phyloP scores from a whole-genome alignment of 2,888 invertebrate genomes.

The Ryuthela nishihirai region DNA sequence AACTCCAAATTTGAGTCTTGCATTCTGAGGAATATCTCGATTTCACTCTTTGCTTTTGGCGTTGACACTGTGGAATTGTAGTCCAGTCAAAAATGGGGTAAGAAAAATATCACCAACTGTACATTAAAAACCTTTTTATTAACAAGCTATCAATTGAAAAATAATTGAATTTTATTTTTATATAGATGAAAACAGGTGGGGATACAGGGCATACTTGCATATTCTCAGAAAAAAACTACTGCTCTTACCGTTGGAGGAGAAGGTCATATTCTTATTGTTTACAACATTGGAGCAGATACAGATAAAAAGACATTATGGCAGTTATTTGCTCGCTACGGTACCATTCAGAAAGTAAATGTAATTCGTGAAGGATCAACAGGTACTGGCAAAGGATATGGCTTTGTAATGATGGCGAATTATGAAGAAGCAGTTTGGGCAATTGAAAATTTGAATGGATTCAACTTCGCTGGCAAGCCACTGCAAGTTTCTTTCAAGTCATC shows the following conservation, averaged over 20 bases:
- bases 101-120: no score
- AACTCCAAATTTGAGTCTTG: no score
- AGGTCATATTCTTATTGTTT: slow-evolving; percentile 50
- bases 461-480: slow-evolving; percentile 47
- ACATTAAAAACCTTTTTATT: no score
- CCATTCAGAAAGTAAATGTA: slow-evolving; percentile 51
- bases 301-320: slow-evolving; percentile 51
- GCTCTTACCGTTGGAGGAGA: slow-evolving; percentile 18
- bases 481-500: slow-evolving; percentile 49
- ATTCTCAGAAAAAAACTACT: no score
- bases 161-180: no score
- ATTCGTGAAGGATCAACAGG: slow-evolving; percentile 48
- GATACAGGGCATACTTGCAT: no score
- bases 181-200: no score
- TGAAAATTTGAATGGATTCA: slow-evolving; percentile 49
- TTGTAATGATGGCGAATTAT: slow-evolving; percentile 52
- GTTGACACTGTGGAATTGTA: no score
- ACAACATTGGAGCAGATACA: slow-evolving; percentile 51
- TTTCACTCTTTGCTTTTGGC: no score
- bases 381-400: slow-evolving; percentile 51
- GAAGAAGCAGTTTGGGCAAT: slow-evolving; percentile 51
- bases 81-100: no score
- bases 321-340: slow-evolving; percentile 51
- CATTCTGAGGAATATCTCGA: no score
- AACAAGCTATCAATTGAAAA: no score